A percentile compares a stretch with the other conserved stretches of the same genome.
Conservation (phyloP, 1,140 invertebrate species). For the Branchinecta lynchi region DNA sequence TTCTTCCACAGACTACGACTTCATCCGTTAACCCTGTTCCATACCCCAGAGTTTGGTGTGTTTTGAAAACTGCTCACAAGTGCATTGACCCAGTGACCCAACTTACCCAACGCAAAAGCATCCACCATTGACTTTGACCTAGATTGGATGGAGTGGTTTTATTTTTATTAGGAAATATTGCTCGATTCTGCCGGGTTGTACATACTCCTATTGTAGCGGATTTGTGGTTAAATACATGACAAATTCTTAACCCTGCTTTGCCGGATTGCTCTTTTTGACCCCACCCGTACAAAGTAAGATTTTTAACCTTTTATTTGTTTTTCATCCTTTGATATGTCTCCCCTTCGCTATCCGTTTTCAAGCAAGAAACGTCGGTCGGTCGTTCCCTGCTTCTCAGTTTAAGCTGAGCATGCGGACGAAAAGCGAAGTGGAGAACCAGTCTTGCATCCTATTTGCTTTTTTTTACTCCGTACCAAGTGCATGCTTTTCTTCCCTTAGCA, state of each 20-base stretch:
- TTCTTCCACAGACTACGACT: neutral
- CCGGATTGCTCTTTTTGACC: too few species aligned
- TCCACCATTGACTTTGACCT: neutral
- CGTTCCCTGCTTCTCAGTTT: too few species aligned
- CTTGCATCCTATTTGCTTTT: too few species aligned
- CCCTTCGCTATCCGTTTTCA: too few species aligned
- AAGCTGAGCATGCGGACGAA: too few species aligned
- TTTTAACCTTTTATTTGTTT: too few species aligned
- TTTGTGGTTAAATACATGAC: neutral
- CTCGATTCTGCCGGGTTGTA: neutral
- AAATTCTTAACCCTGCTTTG: neutral
- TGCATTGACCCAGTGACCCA: neutral
- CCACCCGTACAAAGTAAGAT: too few species aligned
- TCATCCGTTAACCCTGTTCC: neutral
- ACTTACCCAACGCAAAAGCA: neutral
- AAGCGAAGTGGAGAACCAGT: too few species aligned
- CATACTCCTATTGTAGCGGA: conserved; percentile 6
- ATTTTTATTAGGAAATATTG: conserved; percentile 6
- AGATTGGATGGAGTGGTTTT: neutral
- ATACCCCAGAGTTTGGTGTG: neutral
- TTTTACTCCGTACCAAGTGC: too few species aligned
- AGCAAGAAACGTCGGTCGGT: too few species aligned
- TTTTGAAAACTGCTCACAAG: neutral
- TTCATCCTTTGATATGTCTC: too few species aligned
- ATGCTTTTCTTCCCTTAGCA: too few species aligned